Evolutionary conservation across 2,113 vertebrate species (phyloP).

Genomic region (Hemichromis elongatus): DNA sequence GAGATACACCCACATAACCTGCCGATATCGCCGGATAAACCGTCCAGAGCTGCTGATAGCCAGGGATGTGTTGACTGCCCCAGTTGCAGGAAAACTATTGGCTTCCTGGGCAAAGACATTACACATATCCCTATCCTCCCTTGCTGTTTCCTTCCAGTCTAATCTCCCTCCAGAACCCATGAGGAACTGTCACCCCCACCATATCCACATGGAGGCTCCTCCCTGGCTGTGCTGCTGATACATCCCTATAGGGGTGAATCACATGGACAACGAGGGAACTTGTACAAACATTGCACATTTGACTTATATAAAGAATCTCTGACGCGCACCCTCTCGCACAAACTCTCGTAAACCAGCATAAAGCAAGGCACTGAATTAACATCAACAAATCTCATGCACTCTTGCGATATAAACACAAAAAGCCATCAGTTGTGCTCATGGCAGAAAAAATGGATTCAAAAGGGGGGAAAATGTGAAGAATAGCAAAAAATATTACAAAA

Average conservation of each 20-base stretch:
- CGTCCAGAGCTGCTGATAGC: conserved; percentile 76
- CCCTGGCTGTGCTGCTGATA: conserved; percentile 12
- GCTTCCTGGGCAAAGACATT: conserved; percentile 49
- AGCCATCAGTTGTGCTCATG: not conserved
- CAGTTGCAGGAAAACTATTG: conserved; percentile 1
- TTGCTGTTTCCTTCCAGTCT: conserved; percentile 14
- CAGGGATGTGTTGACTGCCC: conserved; percentile 81
- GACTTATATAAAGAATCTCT: not conserved
- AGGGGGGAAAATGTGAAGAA: not conserved
- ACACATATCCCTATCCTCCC: conserved; percentile 22
- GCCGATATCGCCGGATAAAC: conserved; percentile 45
- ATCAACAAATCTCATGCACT: conserved; percentile 17
- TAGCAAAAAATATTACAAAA: not conserved
- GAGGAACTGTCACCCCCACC: conserved; percentile 18
- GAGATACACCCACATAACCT: conserved; percentile 80
- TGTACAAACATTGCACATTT: conserved; percentile 48
- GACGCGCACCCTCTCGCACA: not conserved
- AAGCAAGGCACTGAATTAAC: conserved; percentile 11
- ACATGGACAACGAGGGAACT: conserved; percentile 35
- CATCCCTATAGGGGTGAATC: conserved; percentile 1
- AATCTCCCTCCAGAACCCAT: conserved; percentile 22
- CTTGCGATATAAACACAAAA: conserved; percentile 18
- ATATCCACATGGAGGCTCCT: conserved; percentile 27
- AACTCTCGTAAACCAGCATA: not conserved
- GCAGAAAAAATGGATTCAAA: not conserved